Conservation (phyloP, 2,888 invertebrate genomes). For the Synergus umbraculus region DNA sequence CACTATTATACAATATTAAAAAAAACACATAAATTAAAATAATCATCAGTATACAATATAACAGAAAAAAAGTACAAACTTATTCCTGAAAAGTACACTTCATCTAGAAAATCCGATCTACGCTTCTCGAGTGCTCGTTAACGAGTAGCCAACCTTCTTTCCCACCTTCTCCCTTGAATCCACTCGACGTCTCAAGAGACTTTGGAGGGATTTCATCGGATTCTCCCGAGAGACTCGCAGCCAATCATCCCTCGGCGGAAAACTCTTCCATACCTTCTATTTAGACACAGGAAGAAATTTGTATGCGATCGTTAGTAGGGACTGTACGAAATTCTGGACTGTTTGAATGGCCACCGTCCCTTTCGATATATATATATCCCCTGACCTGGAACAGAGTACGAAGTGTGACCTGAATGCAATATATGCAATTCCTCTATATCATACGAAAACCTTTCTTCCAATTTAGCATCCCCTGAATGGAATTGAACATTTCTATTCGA, state of each 20-base stretch:
- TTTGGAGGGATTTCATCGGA: conserved; percentile 1
- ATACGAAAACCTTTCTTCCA: no score
- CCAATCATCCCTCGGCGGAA: neutral
- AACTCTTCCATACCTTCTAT: neutral
- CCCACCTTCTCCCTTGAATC: neutral
- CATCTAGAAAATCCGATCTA: neutral
- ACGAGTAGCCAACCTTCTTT: neutral
- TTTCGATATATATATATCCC: neutral
- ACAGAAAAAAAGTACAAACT: neutral
- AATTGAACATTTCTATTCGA: no score
- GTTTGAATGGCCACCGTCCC: neutral
- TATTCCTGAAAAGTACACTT: neutral
- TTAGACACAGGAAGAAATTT: neutral
- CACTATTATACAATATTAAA: no score
- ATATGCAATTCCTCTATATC: no score
- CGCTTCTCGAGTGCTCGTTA: conserved; percentile 3
- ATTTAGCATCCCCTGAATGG: no score
- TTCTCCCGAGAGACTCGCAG: conserved; percentile 1
- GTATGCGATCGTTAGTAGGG: neutral
- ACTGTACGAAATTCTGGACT: neutral
- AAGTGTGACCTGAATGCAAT: neutral
- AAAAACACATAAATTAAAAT: no score
- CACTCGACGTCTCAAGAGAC: conserved; percentile 7
- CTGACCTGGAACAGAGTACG: neutral
- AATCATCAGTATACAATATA: no score